These are phyloP conservation scores for Pristionchus pacificus DNA, from an alignment of 1,140 invertebrate species.

Conservation along the genomic window DNA sequence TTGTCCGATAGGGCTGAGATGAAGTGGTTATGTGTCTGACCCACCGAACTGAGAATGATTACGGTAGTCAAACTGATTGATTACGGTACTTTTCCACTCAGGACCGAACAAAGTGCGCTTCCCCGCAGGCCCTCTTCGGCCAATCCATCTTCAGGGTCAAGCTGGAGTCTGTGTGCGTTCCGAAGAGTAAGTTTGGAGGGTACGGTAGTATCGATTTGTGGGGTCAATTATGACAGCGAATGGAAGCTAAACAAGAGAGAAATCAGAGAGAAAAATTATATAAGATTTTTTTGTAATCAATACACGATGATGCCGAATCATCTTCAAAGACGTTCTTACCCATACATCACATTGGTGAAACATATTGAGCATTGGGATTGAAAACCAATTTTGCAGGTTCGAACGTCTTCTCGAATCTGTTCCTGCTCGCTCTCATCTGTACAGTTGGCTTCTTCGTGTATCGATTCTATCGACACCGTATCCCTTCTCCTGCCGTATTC, in stretches of 20 bases:
- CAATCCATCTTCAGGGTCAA: slow-evolving; percentile 27
- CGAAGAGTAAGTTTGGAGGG: not conserved
- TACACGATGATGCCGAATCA: not conserved
- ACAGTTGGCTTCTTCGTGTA: not conserved
- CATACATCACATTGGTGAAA: no score
- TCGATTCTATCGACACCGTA: not conserved
- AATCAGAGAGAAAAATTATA: not conserved
- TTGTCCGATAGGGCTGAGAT: no score
- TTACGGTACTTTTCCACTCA: no score
- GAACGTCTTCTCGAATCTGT: not conserved
- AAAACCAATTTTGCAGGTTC: not conserved
- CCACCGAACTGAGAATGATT: no score
- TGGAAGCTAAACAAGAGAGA: slow-evolving; percentile 1
- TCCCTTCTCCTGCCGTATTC: not conserved
- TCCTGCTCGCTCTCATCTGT: not conserved
- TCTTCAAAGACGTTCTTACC: not conserved
- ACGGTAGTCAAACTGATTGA: no score
- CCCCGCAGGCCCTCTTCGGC: slow-evolving; percentile 18
- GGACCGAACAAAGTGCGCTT: slow-evolving; percentile 31
- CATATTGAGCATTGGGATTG: not conserved
- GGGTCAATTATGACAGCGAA: slow-evolving; percentile 27
- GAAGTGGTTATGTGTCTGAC: no score
- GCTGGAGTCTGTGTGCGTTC: slow-evolving; percentile 20
- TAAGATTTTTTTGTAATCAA: slow-evolving; percentile 3
- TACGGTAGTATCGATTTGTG: slow-evolving; percentile 31